Percentiles rank a stretch among this genome's conserved stretches.
Evolutionary conservation across 2,888 invertebrate genomes (phyloP).

Genomic region (Synergus umbraculus): DNA sequence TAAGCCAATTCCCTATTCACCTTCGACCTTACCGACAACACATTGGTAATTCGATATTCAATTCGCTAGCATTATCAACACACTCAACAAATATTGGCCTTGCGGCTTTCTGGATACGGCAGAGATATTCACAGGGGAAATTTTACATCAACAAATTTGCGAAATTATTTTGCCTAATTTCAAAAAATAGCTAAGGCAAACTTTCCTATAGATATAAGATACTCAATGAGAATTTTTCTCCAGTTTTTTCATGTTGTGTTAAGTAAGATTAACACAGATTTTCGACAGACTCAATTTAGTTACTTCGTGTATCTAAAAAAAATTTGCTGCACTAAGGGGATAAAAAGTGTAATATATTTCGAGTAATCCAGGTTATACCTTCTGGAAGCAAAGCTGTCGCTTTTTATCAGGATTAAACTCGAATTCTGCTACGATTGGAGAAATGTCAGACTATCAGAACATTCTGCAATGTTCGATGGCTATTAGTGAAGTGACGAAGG

Average conservation of each 20-base stretch:
- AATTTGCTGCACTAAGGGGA: too few relatives aligned
- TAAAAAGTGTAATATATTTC: not conserved
- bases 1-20: slow-evolving; percentile 40
- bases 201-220: too few relatives aligned
- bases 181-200: too few relatives aligned
- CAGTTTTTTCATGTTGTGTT: too few relatives aligned
- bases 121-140: not conserved
- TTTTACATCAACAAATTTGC: not conserved
- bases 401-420: not conserved
- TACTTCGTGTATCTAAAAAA: too few relatives aligned
- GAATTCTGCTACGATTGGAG: slow-evolving; percentile 8
- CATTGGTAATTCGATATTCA: slow-evolving; percentile 57
- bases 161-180: not conserved
- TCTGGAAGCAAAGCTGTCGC: not conserved
- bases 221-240: too few relatives aligned
- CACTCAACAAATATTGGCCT: slow-evolving; percentile 54
- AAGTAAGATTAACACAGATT: too few relatives aligned
- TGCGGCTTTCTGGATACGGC: not conserved
- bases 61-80: slow-evolving; percentile 50
- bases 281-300: too few relatives aligned
- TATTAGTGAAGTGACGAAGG: slow-evolving; percentile 21
- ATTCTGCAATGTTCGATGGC: not conserved
- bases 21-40: slow-evolving; percentile 46
- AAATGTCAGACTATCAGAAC: slow-evolving; percentile 16
- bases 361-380: not conserved